A percentile compares a stretch with the other conserved stretches of the same genome.
These are phyloP conservation scores for Danio choprae DNA, from an alignment of 2,797 vertebrate species.

Conservation along the genomic window DNA sequence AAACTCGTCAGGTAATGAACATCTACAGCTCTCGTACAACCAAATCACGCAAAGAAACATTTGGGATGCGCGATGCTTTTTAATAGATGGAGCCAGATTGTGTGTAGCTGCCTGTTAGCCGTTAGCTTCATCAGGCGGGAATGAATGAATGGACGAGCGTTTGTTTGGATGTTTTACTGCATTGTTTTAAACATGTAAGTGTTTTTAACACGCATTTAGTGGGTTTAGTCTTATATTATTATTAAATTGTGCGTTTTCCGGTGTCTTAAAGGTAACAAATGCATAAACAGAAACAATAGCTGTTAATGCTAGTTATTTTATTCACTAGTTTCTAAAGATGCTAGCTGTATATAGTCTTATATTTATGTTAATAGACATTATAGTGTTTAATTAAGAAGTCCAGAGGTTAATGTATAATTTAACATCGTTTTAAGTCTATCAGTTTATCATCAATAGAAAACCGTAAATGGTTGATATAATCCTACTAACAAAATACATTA, in stretches of 20 bases:
- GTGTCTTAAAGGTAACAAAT: neutral
- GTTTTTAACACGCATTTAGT: neutral
- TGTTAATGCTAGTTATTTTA: neutral
- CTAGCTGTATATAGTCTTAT: neutral
- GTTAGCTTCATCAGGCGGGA: conserved; percentile 2
- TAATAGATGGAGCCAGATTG: conserved; percentile 73
- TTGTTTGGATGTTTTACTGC: neutral
- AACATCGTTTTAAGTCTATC: neutral
- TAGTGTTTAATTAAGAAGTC: neutral
- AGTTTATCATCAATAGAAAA: too few species aligned
- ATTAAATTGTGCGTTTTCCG: neutral
- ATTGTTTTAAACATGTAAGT: neutral
- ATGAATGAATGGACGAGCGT: neutral
- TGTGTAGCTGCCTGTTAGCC: conserved; percentile 34
- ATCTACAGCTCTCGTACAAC: accelerated
- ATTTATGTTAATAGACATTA: neutral
- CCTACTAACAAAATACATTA: neutral
- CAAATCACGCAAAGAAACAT: accelerated
- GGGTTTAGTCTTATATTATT: neutral
- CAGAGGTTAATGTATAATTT: neutral
- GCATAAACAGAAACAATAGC: neutral
- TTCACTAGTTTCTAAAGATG: neutral
- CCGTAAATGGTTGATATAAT: too few species aligned
- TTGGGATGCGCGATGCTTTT: accelerated
- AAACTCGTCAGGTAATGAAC: conserved; percentile 79